Evolutionary conservation across 2,113 vertebrate species (phyloP), one percentile per base, ranked within the genome.

Genomic region (Syrrhaptes paradoxus): DNA sequence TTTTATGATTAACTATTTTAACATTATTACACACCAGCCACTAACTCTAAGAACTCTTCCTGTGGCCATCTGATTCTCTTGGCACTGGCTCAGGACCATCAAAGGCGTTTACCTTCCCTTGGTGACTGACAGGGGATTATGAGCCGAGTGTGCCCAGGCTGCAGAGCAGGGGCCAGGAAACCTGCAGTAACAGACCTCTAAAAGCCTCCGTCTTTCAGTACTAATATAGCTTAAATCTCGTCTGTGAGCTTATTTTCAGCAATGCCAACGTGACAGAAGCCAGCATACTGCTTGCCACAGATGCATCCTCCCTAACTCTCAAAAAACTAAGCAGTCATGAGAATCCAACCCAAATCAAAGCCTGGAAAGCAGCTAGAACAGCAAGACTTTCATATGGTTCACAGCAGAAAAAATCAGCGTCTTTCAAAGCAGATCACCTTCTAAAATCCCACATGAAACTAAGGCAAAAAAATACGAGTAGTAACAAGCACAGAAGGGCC

Each of bases 281-380:
- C 94, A 94, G 68, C 17, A 26, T 31, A 59, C 70, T 73, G 58
- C 62, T 85, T 85, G 36, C 63, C 85, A 89, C 49, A 62, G 62
- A 89, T 58, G 70, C 74, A 66, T 58, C 54, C 36, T 72, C 46
- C 54, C 71, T 25, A 62, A 17, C 71, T 26, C 72, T 80, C 67
- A 74, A 46, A 88, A 85, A 83, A 70, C 5, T 16, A 62, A 15
- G 54, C 74, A 85, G 51, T 10, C 41, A 19, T 46, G n/a, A 87
- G 71, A 70, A 85, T 51, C 54, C 81, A 95, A 81, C 91, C 31
- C 66, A 87, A 93, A 91, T 72, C 31, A 38, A 94, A 87, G 19
- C 46, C 68, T 81, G 65, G 76, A 87, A 89, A 95, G 87, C 78
- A 58, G 43, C 25, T 61, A 67, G 13, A 79, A 38, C 15, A 85